Conservation (phyloP, 2,113 vertebrate genomes). For the Nothoprocta pentlandii region DNA sequence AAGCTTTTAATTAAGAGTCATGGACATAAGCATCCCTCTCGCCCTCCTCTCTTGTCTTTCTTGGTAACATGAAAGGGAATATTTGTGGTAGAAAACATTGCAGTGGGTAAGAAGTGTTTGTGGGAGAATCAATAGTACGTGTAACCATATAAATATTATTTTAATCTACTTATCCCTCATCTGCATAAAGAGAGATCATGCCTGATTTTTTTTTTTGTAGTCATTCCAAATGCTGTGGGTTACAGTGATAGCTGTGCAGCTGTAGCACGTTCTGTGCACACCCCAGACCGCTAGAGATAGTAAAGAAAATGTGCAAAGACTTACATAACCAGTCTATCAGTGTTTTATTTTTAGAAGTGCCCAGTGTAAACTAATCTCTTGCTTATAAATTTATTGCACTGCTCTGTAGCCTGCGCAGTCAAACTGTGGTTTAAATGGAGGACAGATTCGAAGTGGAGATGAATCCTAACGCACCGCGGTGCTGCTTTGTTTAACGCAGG, state of each 20-base stretch:
- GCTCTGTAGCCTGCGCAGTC: not conserved
- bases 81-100: constrained; percentile 19
- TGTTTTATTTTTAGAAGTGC: not conserved
- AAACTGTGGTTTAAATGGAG: not conserved
- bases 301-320: not conserved
- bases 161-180: not conserved
- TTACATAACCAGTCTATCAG: not conserved
- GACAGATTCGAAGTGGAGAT: not conserved
- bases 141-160: not conserved
- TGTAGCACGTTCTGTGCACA: not conserved
- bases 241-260: not conserved
- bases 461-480: not conserved
- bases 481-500: not conserved
- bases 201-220: not conserved
- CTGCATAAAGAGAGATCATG: not conserved
- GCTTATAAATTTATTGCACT: not conserved
- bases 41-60: constrained; percentile 28
- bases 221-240: not conserved
- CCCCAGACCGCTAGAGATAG: not conserved
- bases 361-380: not conserved
- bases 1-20: constrained; percentile 41
- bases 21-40: not conserved
- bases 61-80: constrained; percentile 43
- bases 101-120: not conserved
- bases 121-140: not conserved